Percentiles rank a stretch among this genome's conserved stretches.
phyloP scores from a whole-genome alignment of 2,113 vertebrate species.

The Montifringilla adamsi region DNA sequence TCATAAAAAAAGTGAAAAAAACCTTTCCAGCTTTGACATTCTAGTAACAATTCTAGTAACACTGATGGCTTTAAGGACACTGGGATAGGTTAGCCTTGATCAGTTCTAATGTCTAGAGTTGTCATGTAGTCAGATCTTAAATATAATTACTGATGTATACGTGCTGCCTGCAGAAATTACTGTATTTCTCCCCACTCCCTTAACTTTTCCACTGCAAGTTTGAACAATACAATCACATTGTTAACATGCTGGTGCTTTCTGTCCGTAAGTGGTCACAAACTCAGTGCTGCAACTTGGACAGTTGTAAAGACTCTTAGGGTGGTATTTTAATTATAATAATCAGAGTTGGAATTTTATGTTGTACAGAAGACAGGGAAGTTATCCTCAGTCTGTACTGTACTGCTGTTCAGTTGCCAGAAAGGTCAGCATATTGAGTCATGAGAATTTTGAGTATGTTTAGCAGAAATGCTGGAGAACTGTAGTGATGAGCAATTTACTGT shows the following conservation, averaged over 20 bases:
- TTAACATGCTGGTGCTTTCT: not conserved
- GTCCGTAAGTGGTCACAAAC: not conserved
- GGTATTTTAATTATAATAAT: not conserved
- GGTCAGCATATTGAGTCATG: not conserved
- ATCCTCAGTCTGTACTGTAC: not conserved
- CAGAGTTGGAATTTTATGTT: not conserved
- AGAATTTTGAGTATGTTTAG: not conserved
- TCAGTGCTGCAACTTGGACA: not conserved
- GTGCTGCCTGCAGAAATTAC: not conserved
- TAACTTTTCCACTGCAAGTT: not conserved
- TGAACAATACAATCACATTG: not conserved
- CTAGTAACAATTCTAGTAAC: no score
- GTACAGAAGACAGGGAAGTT: not conserved
- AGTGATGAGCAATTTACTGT: not conserved
- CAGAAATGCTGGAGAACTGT: not conserved
- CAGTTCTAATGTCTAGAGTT: not conserved
- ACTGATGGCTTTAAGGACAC: not conserved
- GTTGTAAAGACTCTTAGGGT: not conserved
- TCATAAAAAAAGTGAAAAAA: not conserved
- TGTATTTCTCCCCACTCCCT: not conserved
- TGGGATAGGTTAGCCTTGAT: not conserved
- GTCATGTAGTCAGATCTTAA: not conserved
- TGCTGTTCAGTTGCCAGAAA: not conserved
- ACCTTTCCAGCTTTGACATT: not conserved
- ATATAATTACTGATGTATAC: fast-evolving